Conservation (phyloP, 2,888 invertebrate genomes). For the Mimas tiliae region DNA sequence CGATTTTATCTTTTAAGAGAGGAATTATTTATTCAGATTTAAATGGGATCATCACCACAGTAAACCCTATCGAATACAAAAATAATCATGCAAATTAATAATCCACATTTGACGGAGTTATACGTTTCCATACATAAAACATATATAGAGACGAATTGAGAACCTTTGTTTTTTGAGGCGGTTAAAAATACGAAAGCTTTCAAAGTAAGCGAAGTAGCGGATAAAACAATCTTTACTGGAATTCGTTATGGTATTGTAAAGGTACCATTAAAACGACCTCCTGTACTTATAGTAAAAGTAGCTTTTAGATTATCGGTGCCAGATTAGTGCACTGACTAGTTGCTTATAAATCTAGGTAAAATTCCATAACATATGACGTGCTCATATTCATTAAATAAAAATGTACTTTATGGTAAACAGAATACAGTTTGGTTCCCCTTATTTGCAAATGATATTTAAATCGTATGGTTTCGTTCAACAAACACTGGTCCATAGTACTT, state of each 20-base stretch:
- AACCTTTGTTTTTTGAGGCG: no score
- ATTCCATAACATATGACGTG: constrained; percentile 36
- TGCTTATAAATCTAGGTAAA: constrained; percentile 48
- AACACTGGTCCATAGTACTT: constrained; percentile 77
- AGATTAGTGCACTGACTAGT: constrained; percentile 80
- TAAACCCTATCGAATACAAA: no score
- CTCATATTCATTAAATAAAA: constrained; percentile 32
- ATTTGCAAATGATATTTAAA: constrained; percentile 38
- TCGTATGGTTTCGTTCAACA: constrained; percentile 42
- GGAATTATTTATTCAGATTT: no score
- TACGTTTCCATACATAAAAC: no score
- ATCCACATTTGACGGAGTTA: no score
- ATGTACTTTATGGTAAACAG: constrained; percentile 46
- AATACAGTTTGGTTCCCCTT: constrained; percentile 53
- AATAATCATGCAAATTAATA: no score
- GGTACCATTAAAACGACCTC: constrained; percentile 60
- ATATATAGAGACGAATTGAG: no score
- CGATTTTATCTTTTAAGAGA: no score
- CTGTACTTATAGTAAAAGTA: constrained; percentile 71
- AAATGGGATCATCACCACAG: no score
- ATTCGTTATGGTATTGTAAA: constrained; percentile 56
- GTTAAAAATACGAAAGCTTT: not conserved
- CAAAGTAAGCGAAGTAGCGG: not conserved
- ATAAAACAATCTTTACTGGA: constrained; percentile 41
- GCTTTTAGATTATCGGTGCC: constrained; percentile 73